Base-by-base conservation (phyloP, 2,797 vertebrate species). In the Syngnathus rostellatus region DNA sequence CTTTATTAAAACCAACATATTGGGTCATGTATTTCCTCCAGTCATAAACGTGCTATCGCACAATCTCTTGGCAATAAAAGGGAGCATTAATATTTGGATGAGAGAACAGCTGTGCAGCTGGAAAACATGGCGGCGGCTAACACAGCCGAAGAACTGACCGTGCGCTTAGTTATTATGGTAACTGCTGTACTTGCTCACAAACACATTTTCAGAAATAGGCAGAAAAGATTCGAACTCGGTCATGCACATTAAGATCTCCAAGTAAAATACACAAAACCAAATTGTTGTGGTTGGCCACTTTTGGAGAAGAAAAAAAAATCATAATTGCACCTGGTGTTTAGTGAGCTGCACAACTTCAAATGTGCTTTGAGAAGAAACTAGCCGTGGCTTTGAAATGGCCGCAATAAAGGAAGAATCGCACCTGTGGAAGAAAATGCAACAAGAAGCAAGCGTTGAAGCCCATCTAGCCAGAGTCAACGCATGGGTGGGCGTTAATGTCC, bases 401-500 rank as follows among this genome's bases (percentile, higher is more conserved):
- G 12, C 40, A 25, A 14, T 46, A 45, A 63, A 48, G 41, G 2
- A 31, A 62, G 69, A 73, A 72, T 50, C 74, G 38, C 2, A 54
- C 67, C 75, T 75, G 68, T 68, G 76, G 74, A 79, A 74, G 64
- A 74, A 62, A 59, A 68, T 77, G n/a, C 25, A 45, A 62, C 23
- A 23, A 40, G 40, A 62, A 43, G 43, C 40, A 23, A 72, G 80
- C 79, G 83, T 79, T 82, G 68, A 72, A 76, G 82, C 67, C 67
- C 66, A 71, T 69, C 58, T 68, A 70, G 81, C 74, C 3, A 73
- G 76, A 73, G 78, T 77, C 81, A 72, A 17, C 76, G 83, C 73
- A 64, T 84, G 80, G 83, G 85, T 86, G 87, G 84, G 86, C 76
- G 61, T 76, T 85, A 86, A 90, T 89, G 83, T 85, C 76, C 70